These are phyloP conservation scores for Pteropus rufus DNA, from an alignment of 2,797 vertebrate species.

Conservation along the genomic window DNA sequence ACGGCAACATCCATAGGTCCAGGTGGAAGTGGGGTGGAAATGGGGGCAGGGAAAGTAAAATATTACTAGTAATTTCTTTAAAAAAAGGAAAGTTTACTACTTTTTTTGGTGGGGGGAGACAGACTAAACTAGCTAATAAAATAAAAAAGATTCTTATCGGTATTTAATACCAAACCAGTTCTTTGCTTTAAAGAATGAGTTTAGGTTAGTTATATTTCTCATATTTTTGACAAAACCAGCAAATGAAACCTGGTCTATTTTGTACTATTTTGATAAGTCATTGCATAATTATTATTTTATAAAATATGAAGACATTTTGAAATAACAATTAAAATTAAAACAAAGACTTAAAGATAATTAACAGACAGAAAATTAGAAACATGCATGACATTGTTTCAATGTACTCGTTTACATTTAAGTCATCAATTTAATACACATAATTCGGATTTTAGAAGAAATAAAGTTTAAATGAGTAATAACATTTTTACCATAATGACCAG, in stretches of 20 bases:
- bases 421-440: background rate
- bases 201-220: conserved; percentile 48
- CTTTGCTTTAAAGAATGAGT: background rate
- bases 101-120: background rate
- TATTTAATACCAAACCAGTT: background rate
- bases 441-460: background rate
- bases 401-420: background rate
- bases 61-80: background rate
- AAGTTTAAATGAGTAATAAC: background rate
- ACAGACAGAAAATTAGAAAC: background rate
- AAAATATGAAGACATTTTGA: conserved; percentile 41
- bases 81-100: background rate
- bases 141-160: background rate
- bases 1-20: no score
- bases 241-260: conserved; percentile 57
- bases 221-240: conserved; percentile 34
- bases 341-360: conserved; percentile 29
- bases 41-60: background rate
- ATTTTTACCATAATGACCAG: background rate
- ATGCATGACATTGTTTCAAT: background rate
- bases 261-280: conserved; percentile 45
- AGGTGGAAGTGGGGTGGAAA: no score
- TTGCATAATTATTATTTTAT: conserved; percentile 33
- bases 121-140: background rate
- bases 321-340: conserved; percentile 50